Conservation (phyloP, 2,113 vertebrate genomes). For the Myocastor coypus region DNA sequence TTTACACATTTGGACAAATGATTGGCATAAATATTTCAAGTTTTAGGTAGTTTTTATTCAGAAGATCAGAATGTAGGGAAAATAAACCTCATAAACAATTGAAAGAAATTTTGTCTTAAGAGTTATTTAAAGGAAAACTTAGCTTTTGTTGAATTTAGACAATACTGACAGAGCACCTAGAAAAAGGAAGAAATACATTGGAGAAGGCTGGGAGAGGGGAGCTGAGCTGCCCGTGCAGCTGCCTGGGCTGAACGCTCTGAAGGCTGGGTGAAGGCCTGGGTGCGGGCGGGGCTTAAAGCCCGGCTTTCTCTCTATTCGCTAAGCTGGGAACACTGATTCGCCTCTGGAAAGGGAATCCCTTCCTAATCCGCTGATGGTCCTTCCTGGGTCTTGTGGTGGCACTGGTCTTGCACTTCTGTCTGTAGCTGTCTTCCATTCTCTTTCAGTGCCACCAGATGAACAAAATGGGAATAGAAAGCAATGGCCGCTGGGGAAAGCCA, state of each 20-base stretch:
- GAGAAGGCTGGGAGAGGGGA: not conserved
- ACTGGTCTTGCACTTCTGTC: not conserved
- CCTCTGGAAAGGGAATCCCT: not conserved
- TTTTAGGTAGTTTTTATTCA: conserved; percentile 13
- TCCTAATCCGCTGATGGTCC: not conserved
- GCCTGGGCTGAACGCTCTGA: not conserved
- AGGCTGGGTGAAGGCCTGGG: not conserved
- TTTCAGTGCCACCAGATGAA: not conserved
- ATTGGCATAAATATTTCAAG: not conserved
- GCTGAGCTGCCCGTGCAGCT: not conserved
- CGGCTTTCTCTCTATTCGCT: not conserved
- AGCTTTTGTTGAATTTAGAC: conserved; percentile 3
- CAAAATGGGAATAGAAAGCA: not conserved
- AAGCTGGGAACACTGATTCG: not conserved
- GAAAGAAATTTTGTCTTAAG: not conserved
- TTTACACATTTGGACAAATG: conserved; percentile 8
- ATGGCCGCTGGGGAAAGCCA: not conserved
- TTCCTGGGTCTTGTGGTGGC: not conserved
- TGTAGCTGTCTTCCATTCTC: not conserved
- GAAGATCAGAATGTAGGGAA: not conserved
- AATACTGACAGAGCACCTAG: not conserved
- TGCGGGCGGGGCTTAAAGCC: fast-evolving
- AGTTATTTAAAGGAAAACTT: not conserved
- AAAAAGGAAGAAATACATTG: not conserved
- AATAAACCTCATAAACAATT: not conserved